phyloP scores from a whole-genome alignment of 2,113 vertebrate species.

The rat (Rattus norvegicus) region GRCr8 NC_086036.1:65105001-65105500 shows the following conservation, averaged over 20 bases:
- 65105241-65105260: background rate
- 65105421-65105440: background rate
- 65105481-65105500: background rate
- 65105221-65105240: background rate
- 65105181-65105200: background rate
- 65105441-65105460: background rate
- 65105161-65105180: no score
- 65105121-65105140: background rate
- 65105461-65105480: background rate
- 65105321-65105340: background rate
- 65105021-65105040: background rate
- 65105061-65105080: background rate
- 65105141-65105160: background rate
- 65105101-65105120: background rate
- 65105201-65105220: background rate
- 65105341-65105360: background rate
- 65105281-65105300: background rate
- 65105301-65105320: background rate
- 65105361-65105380: background rate
- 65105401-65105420: background rate
- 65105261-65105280: background rate
- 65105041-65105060: background rate
- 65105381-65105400: background rate
- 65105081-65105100: background rate
- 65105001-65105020: background rate